phyloP scores from a whole-genome alignment of 2,888 invertebrate species.

The Pecten maximus region DNA sequence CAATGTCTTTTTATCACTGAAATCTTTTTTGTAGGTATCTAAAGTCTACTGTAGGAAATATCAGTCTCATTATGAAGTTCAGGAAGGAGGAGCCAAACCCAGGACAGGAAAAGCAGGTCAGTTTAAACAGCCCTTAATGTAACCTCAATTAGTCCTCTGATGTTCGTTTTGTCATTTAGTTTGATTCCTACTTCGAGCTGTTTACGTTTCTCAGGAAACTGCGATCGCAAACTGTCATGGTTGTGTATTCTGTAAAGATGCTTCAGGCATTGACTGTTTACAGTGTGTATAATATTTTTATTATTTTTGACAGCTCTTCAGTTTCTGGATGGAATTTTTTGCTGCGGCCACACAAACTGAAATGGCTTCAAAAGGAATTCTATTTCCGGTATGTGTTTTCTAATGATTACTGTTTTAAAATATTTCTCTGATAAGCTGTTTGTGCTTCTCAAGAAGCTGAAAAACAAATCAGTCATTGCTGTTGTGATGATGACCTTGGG shows the following conservation, averaged over 20 bases:
- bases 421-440: not conserved
- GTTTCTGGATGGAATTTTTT: constrained; percentile 99
- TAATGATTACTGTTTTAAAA: not conserved
- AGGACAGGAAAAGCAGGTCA: constrained; percentile 63
- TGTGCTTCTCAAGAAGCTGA: no score
- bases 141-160: no score
- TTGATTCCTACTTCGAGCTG: no score
- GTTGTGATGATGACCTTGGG: no score
- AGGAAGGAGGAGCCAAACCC: constrained; percentile 82
- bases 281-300: not conserved
- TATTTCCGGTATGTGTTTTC: constrained; percentile 91
- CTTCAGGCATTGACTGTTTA: not conserved
- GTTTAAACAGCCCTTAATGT: no score
- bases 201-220: no score
- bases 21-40: constrained; percentile 87
- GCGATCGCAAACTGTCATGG: no score
- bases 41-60: constrained; percentile 89
- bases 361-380: constrained; percentile 88
- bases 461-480: no score
- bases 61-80: constrained; percentile 94
- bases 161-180: no score
- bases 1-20: no score
- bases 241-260: no score
- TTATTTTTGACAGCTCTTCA: constrained; percentile 88
- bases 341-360: constrained; percentile 93